Base-by-base conservation (phyloP, 2,888 invertebrate genomes). In the Scelioninae gen. 1 region DNA sequence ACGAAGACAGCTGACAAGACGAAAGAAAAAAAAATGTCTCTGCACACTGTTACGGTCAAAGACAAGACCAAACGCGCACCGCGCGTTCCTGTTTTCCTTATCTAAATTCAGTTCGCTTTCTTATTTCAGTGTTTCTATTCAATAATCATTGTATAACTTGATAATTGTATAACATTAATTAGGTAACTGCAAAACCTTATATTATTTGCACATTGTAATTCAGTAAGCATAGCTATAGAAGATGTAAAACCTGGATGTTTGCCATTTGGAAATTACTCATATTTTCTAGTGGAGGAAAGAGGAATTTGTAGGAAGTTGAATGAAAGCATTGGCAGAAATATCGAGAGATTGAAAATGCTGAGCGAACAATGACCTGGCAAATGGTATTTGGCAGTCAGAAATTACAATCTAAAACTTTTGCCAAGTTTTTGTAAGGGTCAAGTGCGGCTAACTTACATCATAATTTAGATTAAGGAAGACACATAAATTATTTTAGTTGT, bases 11-110 rank as follows among this genome's bases (percentile, higher is more conserved):
- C 38, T 23, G 45, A 15, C 38, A 40, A 16, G 40, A 38, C 15
- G 40, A 38, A n/a, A 62, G 69, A 72, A 77, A 78, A 62, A 77
- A 72, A 77, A 78, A 58, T 69, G 34, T 60, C 49, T 38, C 13
- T 16, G 51, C 55, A 13, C 62, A 10, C 47, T 63, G 65, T 60
- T 56, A 58, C 56, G 56, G 38, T 34, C 38, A 38, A 56, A 34
- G 34, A 56, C 38, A n/a, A 23, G 23, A 23, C 23, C 23, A 23
- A 49, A 16, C 49, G 16, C 49, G 49, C 6, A 49, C 49, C 23
- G 23, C 23, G 23, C 23, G 23, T 23, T 23, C 23, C 23, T 23
- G 23, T 23, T 23, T 23, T 23, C 23, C 23, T 23, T 23, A 23
- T 23, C 23, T 23, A 23, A 23, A 23, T 23, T 23, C 23, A 23